Conservation (phyloP, 2,888 invertebrate genomes). For the Candidula unifasciata region DNA sequence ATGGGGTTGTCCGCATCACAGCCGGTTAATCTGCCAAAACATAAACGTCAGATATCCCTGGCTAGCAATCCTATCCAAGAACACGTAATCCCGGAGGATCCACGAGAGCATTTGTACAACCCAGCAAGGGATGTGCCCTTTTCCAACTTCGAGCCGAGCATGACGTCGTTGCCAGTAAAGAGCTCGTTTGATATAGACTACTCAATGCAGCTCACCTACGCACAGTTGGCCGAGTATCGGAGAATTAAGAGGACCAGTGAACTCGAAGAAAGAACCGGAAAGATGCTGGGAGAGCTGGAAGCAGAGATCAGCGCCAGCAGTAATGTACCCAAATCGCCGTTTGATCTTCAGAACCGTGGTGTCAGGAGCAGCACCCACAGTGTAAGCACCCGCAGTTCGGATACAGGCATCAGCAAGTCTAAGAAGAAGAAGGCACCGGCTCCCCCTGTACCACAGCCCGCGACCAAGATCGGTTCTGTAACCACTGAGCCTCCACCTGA, state of each 20-base stretch:
- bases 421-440: conserved; percentile 69
- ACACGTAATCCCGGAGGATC: conserved; percentile 68
- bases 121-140: conserved; percentile 59
- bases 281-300: conserved; percentile 62
- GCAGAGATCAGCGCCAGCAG: conserved; percentile 56
- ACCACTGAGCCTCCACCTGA: conserved; percentile 65
- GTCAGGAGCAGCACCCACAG: conserved; percentile 57
- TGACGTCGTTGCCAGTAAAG: conserved; percentile 67
- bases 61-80: conserved; percentile 59
- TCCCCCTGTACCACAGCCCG: conserved; percentile 58
- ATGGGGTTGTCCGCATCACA: neutral
- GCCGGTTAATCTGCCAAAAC: conserved; percentile 40
- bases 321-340: conserved; percentile 56
- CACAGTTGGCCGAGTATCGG: conserved; percentile 70
- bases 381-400: conserved; percentile 60
- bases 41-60: conserved; percentile 65
- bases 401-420: conserved; percentile 61
- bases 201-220: conserved; percentile 70
- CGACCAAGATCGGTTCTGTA: conserved; percentile 48
- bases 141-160: conserved; percentile 60
- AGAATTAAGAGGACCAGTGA: conserved; percentile 65
- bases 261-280: conserved; percentile 64
- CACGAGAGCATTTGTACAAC: conserved; percentile 62
- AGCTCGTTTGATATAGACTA: conserved; percentile 69
- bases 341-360: conserved; percentile 56